A percentile compares a stretch with the other conserved stretches of the same genome.
Conservation (phyloP, 2,797 vertebrate species). For the Apogon talboti region DNA sequence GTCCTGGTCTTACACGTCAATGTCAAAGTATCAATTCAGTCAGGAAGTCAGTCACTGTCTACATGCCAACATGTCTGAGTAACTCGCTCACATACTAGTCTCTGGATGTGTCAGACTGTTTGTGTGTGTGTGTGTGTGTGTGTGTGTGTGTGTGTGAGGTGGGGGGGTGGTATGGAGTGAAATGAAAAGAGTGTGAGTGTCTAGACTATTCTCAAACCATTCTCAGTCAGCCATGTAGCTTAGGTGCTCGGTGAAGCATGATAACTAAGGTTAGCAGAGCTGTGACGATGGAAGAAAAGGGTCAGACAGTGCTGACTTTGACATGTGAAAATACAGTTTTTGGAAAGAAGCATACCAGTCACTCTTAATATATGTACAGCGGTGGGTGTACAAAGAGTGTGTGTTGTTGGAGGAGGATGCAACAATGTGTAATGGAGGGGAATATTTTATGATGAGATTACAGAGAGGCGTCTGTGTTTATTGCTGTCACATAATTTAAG, state of each 20-base stretch:
- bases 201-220: conserved; percentile 45
- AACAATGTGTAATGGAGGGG: not conserved
- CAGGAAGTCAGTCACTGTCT: conserved; percentile 55
- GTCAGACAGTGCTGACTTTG: conserved; percentile 57
- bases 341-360: conserved; percentile 42
- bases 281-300: conserved; percentile 44
- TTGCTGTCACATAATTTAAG: conserved; percentile 23
- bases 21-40: conserved; percentile 59
- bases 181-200: conserved; percentile 35
- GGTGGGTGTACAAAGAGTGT: not conserved
- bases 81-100: conserved; percentile 54
- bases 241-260: conserved; percentile 70
- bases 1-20: conserved; percentile 54
- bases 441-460: conserved; percentile 19
- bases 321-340: conserved; percentile 52
- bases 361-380: conserved; percentile 20
- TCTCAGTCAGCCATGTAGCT: conserved; percentile 63
- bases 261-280: conserved; percentile 72
- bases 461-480: conserved; percentile 17
- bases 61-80: conserved; percentile 38
- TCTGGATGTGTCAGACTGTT: conserved; percentile 50
- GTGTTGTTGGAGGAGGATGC: not conserved
- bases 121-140: conserved; percentile 14
- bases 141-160: too few species aligned
- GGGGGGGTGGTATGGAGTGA: not conserved